A percentile compares a stretch with the other conserved stretches of the same genome.
Conservation (phyloP, 2,797 vertebrate genomes). For the Heteromormyrus szaboi region DNA sequence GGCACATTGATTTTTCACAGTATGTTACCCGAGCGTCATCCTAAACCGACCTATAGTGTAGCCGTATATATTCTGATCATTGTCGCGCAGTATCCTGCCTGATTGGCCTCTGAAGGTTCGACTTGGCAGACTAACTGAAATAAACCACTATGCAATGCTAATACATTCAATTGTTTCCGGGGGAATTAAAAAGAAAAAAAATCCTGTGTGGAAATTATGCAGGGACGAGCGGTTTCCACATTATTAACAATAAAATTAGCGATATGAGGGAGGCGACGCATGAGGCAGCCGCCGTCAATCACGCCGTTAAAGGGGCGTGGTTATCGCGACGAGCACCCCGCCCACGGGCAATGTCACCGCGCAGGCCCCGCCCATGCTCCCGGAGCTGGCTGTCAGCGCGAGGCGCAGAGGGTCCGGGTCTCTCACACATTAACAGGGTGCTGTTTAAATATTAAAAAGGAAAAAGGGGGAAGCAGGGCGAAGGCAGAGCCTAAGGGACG, state of each 20-base stretch:
- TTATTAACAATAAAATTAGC: not conserved
- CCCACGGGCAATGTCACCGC: constrained; percentile 46
- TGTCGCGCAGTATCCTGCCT: not conserved
- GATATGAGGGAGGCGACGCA: not conserved
- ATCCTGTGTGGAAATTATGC: not conserved
- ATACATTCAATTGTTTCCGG: not conserved
- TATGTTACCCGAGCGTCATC: not conserved
- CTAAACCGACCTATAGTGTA: not conserved
- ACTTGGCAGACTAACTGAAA: not conserved
- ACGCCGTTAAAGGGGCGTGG: constrained; percentile 26
- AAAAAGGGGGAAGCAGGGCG: not conserved
- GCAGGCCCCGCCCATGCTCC: constrained; percentile 54
- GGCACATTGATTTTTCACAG: not conserved
- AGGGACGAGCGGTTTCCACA: not conserved
- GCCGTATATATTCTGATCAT: not conserved
- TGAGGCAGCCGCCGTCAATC: constrained; percentile 13
- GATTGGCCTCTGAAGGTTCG: not conserved
- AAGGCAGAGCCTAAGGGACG: constrained; percentile 24
- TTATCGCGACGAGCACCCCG: constrained; percentile 25
- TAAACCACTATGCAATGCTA: not conserved
- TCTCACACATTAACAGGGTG: constrained; percentile 43
- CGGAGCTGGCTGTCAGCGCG: constrained; percentile 41
- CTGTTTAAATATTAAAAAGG: constrained; percentile 31
- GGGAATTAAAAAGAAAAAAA: not conserved
- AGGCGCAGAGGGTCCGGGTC: constrained; percentile 48